phyloP scores from a whole-genome alignment of 2,113 vertebrate genomes.

The Bubo blakistoni region DNA sequence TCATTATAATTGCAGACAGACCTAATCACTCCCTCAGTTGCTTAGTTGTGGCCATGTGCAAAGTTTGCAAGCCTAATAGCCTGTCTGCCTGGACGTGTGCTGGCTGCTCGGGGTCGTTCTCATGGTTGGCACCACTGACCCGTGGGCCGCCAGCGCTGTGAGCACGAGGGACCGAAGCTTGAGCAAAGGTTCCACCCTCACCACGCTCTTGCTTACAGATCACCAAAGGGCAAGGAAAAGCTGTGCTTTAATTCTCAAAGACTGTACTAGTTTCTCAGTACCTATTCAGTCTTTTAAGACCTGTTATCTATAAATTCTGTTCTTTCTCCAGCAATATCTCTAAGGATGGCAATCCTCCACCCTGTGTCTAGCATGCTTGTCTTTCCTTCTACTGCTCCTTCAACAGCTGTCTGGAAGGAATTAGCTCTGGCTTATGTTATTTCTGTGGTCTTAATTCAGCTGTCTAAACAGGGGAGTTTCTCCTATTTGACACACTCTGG shows the following conservation, averaged over 20 bases:
- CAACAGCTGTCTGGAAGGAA: not conserved
- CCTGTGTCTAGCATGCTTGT: too few relatives aligned
- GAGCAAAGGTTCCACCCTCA: not conserved
- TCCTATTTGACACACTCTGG: not conserved
- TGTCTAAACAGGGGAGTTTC: not conserved
- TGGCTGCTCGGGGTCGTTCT: fast-evolving
- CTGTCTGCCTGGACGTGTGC: too few relatives aligned
- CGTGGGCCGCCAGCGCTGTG: fast-evolving
- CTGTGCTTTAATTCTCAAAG: not conserved
- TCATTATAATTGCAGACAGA: not conserved
- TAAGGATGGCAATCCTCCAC: not conserved
- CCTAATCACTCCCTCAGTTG: not conserved
- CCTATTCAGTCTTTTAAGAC: not conserved
- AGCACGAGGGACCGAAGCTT: not conserved
- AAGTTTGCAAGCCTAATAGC: not conserved
- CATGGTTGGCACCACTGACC: fast-evolving
- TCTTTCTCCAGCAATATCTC: not conserved
- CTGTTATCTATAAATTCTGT: fast-evolving
- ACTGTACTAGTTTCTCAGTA: too few relatives aligned
- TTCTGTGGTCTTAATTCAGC: not conserved
- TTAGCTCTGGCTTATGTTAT: not conserved
- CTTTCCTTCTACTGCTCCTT: not conserved
- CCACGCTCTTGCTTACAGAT: not conserved
- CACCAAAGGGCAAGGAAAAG: not conserved
- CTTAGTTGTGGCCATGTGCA: not conserved